Evolutionary conservation across 2,888 invertebrate genomes (phyloP).

Genomic region (Arge pagana): DNA sequence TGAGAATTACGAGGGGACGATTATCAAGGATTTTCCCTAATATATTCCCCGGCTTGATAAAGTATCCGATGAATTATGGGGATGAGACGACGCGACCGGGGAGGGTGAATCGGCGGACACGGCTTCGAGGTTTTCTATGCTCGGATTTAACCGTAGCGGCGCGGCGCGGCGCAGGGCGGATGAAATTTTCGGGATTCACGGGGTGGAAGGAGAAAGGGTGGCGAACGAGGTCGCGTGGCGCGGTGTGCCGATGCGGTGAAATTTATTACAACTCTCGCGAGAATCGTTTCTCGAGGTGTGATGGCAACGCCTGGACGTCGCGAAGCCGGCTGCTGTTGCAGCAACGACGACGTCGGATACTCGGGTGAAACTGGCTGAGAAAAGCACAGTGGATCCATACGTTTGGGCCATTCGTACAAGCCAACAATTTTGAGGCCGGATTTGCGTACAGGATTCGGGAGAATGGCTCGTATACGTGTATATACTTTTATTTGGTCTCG

Average conservation of each 20-base stretch:
- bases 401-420: too few species aligned
- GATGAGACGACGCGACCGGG: conserved; percentile 10
- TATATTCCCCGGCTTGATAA: conserved; percentile 40
- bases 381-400: not conserved
- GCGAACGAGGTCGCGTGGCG: conserved; percentile 40
- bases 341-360: too few species aligned
- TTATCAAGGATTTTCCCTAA: conserved; percentile 40
- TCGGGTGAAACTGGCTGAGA: not conserved
- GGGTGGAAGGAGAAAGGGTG: conserved; percentile 13
- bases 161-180: conserved; percentile 14
- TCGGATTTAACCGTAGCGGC: too few species aligned
- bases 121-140: conserved; percentile 10
- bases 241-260: conserved; percentile 36
- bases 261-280: conserved; percentile 40
- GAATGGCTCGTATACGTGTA: not conserved
- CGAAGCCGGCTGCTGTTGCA: too few species aligned
- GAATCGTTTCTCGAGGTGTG: conserved; percentile 22
- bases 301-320: too few species aligned
- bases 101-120: not conserved
- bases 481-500: conserved; percentile 1
- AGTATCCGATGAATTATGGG: conserved; percentile 43
- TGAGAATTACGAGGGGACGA: conserved; percentile 37
- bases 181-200: conserved; percentile 15
- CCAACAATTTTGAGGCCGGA: too few species aligned
- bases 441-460: not conserved